Base-by-base conservation (phyloP, 1,140 invertebrate genomes). In the Lethrus apterus region DNA sequence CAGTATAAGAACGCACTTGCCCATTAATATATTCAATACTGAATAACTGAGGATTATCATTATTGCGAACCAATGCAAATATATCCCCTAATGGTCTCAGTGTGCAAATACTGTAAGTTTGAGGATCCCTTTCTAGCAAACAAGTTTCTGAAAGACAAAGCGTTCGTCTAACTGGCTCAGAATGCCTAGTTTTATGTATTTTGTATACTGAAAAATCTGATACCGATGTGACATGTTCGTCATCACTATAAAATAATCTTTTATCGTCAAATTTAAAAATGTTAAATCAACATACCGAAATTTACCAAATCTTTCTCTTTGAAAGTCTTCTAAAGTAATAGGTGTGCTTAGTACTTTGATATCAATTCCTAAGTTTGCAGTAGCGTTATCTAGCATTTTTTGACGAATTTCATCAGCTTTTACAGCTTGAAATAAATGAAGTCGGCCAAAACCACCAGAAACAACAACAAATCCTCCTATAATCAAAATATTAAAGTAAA, bases 111-210 rank as follows among this genome's bases (percentile, higher is more conserved):
- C 83, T 88, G 67, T 99, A 99, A 0, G 93, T 95, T 60, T 89
- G 88, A 15, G 91, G 91, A 74, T 99, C 96, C 58, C 96, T 75
- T 74, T 99, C 96, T 20, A 99, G 68, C 13, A 99, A 71, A 71
- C 94, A 99, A 0, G 85, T 86, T 68, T 98, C 95, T 0, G 92
- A 93, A 0, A 99, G 72, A 64, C 94, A 98, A n/a, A 99, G 73
- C 2, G 89, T 89, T 48, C 94, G 75, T 52, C 87, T 74, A 20
- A 91, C 82, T 3, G 83, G 79, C 56, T 89, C 86, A 51, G 76
- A 74, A 66, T 93, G 85, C 33, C 89, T 74, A 4, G 75, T 68
- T 9, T 80, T 80, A 48, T 79, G 80, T 45, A 86, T 75, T 72
- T 97, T 97, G 59, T 94, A 86, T 3, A 98, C 90, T 51, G 77